These are phyloP conservation scores for Microcebus griseorufus DNA, from an alignment of 2,113 vertebrate species.

Conservation along the genomic window DNA sequence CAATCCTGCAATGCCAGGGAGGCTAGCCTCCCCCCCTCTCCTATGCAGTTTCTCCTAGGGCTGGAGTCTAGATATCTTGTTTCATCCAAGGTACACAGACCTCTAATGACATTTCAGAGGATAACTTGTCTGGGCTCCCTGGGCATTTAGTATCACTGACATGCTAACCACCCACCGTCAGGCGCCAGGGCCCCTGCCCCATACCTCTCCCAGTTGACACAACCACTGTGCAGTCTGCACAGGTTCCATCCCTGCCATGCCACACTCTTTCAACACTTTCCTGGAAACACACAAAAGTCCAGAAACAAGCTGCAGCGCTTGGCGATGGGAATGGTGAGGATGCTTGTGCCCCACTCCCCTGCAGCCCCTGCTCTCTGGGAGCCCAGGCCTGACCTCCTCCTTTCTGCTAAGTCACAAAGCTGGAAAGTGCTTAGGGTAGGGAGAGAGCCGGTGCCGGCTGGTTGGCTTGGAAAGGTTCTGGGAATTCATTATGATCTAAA, in stretches of 20 bases:
- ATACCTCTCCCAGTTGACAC: background rate
- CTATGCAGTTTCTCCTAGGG: background rate
- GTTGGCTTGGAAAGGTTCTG: constrained; percentile 86
- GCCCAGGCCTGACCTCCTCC: background rate
- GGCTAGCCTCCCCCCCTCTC: background rate
- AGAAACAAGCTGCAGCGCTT: constrained; percentile 64
- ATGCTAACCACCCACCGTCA: background rate
- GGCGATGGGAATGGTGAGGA: constrained; percentile 54
- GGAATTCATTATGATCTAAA: constrained; percentile 86
- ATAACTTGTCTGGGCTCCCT: background rate
- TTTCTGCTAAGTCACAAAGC: constrained; percentile 69
- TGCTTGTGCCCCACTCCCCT: background rate
- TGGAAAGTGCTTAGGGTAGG: constrained; percentile 75
- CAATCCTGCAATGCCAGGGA: background rate
- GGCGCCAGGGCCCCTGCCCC: background rate
- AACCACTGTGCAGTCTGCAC: background rate
- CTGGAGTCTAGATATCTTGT: background rate
- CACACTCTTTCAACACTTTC: background rate
- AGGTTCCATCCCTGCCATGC: background rate
- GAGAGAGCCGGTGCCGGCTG: constrained; percentile 82
- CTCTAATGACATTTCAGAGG: constrained; percentile 13
- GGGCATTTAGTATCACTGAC: background rate
- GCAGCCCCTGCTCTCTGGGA: background rate
- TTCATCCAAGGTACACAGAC: constrained; percentile 34
- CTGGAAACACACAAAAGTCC: constrained; percentile 53